Evolutionary conservation across 2,113 vertebrate species (phyloP), one percentile per base, ranked within the genome.

Genomic region (Orycteropus afer): DNA sequence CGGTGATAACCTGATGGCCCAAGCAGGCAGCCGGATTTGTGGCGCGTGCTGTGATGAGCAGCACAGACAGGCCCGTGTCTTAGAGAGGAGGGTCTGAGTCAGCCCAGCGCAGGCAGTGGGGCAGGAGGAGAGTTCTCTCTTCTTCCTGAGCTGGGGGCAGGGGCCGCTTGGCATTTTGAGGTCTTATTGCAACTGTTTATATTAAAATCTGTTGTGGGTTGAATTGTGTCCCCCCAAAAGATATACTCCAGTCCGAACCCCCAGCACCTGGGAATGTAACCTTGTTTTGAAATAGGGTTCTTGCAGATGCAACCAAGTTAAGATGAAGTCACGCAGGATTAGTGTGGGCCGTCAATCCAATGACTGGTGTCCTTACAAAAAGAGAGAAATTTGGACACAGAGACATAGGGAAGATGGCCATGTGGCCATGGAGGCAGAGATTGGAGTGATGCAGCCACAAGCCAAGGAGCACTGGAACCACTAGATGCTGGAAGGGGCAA

Each of bases 141-240:
- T 18, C n/a, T 84, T 47, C 42, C 42, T 87, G 86, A 86, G 96
- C 91, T 96, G n/a, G 22, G 0, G 57, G 53, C 89, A 89, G 80
- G 11, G 34, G 37, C n/a, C n/a, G n/a, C 65, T 45, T 47, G 34
- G 93, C 53, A 90, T 93, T 91, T 96, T 71, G 84, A 94, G 25
- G 42, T 61, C 80, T 86, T 27, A 0, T 86, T 67, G 82, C 94
- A 95, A 88, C 51, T 23, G 40, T 95, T 95, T 87, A 91, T 88
- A 95, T 95, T 87, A 96, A 97, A 97, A n/a, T 67, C 65, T 69
- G 15, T 18, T 69, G n/a, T 69, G 65, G 65, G 65, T 69, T 20
- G 17, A 69, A 8, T 69, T 69, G 34, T 37, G 17, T 34, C 10
- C 59, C 69, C 69, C 8, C n/a, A 18, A 20, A 11, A 71, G 69